Evolutionary conservation across 2,888 invertebrate genomes (phyloP), one percentile per base, ranked within the genome.

Genomic region (Torymus auratus): DNA sequence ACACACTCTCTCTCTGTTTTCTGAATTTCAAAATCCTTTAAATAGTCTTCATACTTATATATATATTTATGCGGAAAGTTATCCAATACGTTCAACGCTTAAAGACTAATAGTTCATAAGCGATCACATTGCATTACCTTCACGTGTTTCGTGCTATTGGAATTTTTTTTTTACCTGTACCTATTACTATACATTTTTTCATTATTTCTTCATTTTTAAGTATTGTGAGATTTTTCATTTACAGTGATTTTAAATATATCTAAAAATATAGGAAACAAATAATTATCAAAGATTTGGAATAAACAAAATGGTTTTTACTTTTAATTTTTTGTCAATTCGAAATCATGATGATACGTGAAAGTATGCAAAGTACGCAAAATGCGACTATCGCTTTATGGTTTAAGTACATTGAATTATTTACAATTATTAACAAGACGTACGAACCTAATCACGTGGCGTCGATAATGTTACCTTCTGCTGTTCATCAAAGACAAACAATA

Each of bases 51-150:
- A 55, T 64, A 13, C 70, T 28, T 67, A 53, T 55, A 13, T 67
- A 53, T 55, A 13, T 50, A 2, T 50, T 52, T 58, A 41, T 41
- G 7, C 41, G n/a, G 28, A 56, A 73, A 17, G 41, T 12, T 58
- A 28, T 70, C 28, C 23, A 78, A 71, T 61, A 78, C 72, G 17
- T 41, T 83, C 78, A 83, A 83, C 65, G 75, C 86, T 88, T 87
- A 86, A 76, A 60, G 77, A 83, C 85, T 87, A 87, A 60, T 87
- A 87, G 87, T 88, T 85, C 28, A 68, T 72, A 64, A 73, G 77
- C 67, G 75, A 80, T 50, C 68, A 64, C 58, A 61, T 69, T 82
- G 61, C 61, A 23, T 53, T 4, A 78, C 60, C n/a, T 76, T 69
- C 61, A 70, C 60, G 55, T 60, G 2, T 53, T n/a, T n/a, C 13